Base-by-base conservation (phyloP, 1,140 invertebrate genomes). In the Brachionus koreanus region DNA sequence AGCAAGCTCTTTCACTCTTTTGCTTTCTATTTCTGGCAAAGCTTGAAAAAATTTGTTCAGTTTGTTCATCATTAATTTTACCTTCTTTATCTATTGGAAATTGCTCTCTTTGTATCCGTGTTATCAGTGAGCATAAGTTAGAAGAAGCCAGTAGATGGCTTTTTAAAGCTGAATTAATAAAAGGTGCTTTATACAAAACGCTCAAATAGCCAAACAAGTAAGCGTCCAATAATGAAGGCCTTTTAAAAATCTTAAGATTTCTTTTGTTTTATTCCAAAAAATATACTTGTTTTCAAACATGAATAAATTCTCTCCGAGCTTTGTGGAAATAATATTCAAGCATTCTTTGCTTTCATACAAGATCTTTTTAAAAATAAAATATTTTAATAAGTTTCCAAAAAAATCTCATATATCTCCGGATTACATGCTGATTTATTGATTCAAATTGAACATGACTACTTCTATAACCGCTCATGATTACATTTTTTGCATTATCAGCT, bases 121-220 rank as follows among this genome's bases (percentile, higher is more conserved):
- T 13, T 13, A 39, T 65, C 35, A 79, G 16, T 79, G 76, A 57
- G 37, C 46, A 57, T 42, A 79, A 13, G 23, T 79, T 79, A 12
- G 76, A 79, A 25, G 33, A 39, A 23, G 76, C 76, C 5, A 25
- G 10, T 25, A 43, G 16, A 65, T 61, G 61, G 12, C 19, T 61
- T 79, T 79, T 79, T 3, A 79, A 12, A 19, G 35, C 4, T 12
- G 76, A 79, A 43, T 79, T 79, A 2, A 25, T 13, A 61, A 79
- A 79, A 6, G 76, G 76, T 33, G 76, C 76, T 39, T 65, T 79
- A 19, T 10, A 16, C 42, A 79, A 61, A 9, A 79, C 43, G 5
- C 35, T 61, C n/a, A 79, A 79, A 35, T 79, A 79, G 13, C 76
- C 76, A 61, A 79, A 79, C 16, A 79, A 25, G 29, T 79, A 79